Evolutionary conservation across 2,888 invertebrate species (phyloP).

Genomic region (Pammene aurita): DNA sequence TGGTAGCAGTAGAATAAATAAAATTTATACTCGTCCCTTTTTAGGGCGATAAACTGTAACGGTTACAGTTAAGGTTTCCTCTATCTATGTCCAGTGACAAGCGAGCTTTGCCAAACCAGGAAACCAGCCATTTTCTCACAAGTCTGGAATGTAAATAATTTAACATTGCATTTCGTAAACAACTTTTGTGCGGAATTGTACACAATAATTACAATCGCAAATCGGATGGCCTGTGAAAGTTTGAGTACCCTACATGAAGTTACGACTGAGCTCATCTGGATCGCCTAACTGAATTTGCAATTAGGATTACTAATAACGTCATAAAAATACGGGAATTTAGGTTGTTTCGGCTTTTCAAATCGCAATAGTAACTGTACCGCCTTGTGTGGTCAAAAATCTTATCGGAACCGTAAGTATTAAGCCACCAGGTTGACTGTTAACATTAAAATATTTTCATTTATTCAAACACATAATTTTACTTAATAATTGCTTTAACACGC

Average conservation of each 20-base stretch:
- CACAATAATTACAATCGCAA: slow-evolving; percentile 28
- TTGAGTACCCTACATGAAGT: slow-evolving; percentile 26
- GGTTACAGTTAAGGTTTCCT: too few relatives aligned
- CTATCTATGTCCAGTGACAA: too few relatives aligned
- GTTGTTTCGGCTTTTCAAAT: slow-evolving; percentile 7
- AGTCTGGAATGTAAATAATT: too few relatives aligned
- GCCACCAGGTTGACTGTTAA: background rate
- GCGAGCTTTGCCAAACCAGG: too few relatives aligned
- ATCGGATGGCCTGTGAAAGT: slow-evolving; percentile 26
- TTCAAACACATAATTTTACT: background rate
- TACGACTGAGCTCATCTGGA: slow-evolving; percentile 27
- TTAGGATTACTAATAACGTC: slow-evolving; percentile 6
- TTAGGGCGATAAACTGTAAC: too few relatives aligned
- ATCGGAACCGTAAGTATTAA: background rate
- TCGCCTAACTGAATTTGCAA: background rate
- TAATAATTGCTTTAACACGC: background rate
- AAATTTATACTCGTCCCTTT: too few relatives aligned
- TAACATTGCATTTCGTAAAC: background rate
- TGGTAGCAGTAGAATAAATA: too few relatives aligned
- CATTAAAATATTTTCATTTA: slow-evolving; percentile 9
- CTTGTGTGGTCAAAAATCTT: slow-evolving; percentile 16
- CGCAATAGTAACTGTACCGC: slow-evolving; percentile 8
- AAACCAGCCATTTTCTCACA: too few relatives aligned
- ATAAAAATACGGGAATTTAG: slow-evolving; percentile 18
- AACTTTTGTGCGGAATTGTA: slow-evolving; percentile 17